These are phyloP conservation scores for Pimpla rufipes DNA, from an alignment of 2,888 invertebrate genomes.

Conservation along the genomic window DNA sequence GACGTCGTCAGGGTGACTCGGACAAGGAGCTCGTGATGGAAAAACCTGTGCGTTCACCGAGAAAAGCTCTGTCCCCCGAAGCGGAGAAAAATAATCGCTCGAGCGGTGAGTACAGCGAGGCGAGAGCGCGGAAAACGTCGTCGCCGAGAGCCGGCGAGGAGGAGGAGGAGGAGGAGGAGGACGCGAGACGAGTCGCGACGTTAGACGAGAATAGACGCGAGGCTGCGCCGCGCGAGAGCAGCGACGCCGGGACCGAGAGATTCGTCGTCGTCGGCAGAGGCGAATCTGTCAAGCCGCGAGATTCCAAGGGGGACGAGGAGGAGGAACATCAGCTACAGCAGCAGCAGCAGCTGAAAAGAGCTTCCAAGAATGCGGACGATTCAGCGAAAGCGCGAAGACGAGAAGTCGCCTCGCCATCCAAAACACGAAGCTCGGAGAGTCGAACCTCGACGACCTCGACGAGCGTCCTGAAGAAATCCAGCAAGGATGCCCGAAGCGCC, in stretches of 20 bases:
- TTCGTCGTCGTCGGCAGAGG: conserved; percentile 27
- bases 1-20: conserved; percentile 25
- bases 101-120: conserved; percentile 14
- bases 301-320: not conserved
- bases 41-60: not conserved
- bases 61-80: conserved; percentile 33
- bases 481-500: conserved; percentile 63
- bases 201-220: conserved; percentile 65
- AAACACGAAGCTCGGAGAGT: conserved; percentile 21
- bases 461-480: conserved; percentile 10
- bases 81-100: conserved; percentile 29
- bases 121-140: conserved; percentile 27
- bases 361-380: not conserved
- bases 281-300: conserved; percentile 21
- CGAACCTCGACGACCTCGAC: not conserved
- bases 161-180: conserved; percentile 37
- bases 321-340: too few species aligned
- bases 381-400: not conserved
- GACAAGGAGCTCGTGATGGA: conserved; percentile 21
- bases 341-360: not conserved
- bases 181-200: conserved; percentile 32
- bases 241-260: conserved; percentile 19
- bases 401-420: conserved; percentile 11
- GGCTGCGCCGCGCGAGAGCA: conserved; percentile 52
- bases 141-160: conserved; percentile 31